Evolutionary conservation across 1,140 invertebrate genomes (phyloP).

Genomic region (Lutraria rhynchaena): DNA sequence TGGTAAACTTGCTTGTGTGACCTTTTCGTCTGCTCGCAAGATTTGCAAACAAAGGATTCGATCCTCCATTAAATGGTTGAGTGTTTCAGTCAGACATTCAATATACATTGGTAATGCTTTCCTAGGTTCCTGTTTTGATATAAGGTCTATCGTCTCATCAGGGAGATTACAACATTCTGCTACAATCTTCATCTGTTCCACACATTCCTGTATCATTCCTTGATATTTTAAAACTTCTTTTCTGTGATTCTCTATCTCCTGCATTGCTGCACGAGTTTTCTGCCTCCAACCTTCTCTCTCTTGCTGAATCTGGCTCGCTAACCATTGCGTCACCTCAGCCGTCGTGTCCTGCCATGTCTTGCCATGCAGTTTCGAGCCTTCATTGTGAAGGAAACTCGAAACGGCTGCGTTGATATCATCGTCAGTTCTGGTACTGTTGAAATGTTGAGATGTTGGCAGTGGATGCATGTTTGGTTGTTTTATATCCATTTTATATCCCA

Average conservation of each 20-base stretch:
- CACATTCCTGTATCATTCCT: constrained; percentile 52
- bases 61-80: constrained; percentile 64
- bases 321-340: constrained; percentile 59
- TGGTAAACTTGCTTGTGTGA: constrained; percentile 34
- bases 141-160: constrained; percentile 16
- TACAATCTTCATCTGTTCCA: constrained; percentile 58
- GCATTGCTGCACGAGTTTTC: constrained; percentile 65
- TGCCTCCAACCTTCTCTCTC: constrained; percentile 66
- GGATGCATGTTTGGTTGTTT: constrained; percentile 48
- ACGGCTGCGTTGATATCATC: constrained; percentile 54
- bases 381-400: constrained; percentile 39
- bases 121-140: constrained; percentile 25
- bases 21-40: constrained; percentile 25
- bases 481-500: constrained; percentile 43
- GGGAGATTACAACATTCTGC: constrained; percentile 54
- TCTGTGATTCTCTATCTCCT: constrained; percentile 67
- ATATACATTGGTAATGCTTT: constrained; percentile 47
- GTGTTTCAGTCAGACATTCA: constrained; percentile 53
- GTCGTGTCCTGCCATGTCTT: constrained; percentile 56
- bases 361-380: constrained; percentile 48
- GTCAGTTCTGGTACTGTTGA: constrained; percentile 24
- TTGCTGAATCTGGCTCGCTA: constrained; percentile 63
- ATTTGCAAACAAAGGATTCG: constrained; percentile 61
- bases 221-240: constrained; percentile 54
- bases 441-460: constrained; percentile 41